Conservation (phyloP, 2,888 invertebrate genomes). For the Melanargia galathea region DNA sequence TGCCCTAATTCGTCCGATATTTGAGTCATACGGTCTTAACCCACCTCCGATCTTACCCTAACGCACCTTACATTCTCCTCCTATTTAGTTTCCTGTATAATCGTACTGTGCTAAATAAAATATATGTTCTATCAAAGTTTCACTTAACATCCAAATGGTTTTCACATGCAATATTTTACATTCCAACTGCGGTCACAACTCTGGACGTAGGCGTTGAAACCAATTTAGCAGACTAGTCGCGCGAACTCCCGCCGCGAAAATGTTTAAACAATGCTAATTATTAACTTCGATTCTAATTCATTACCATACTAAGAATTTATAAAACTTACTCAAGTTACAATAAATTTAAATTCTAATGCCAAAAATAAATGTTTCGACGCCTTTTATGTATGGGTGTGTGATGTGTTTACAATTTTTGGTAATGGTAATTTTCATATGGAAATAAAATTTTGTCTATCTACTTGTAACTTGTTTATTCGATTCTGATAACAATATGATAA, state of each 20-base stretch:
- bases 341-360: not conserved
- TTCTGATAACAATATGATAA: too few species aligned
- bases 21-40: too few species aligned
- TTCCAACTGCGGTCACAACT: constrained; percentile 25
- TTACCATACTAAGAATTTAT: constrained; percentile 41
- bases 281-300: constrained; percentile 34
- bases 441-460: too few species aligned
- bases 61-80: too few species aligned
- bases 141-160: constrained; percentile 15
- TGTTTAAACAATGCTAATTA: constrained; percentile 43
- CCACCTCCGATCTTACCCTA: too few species aligned
- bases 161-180: constrained; percentile 18
- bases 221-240: constrained; percentile 67
- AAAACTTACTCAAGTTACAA: constrained; percentile 38
- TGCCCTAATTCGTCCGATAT: too few species aligned
- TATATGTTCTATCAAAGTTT: constrained; percentile 5
- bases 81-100: too few species aligned
- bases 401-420: too few species aligned
- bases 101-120: not conserved
- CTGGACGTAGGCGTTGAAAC: constrained; percentile 58
- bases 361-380: not conserved
- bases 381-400: too few species aligned
- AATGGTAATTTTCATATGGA: too few species aligned
- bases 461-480: too few species aligned
- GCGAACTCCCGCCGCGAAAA: constrained; percentile 59